Base-by-base conservation (phyloP, 2,113 vertebrate genomes). In the Thunnus thynnus region DNA sequence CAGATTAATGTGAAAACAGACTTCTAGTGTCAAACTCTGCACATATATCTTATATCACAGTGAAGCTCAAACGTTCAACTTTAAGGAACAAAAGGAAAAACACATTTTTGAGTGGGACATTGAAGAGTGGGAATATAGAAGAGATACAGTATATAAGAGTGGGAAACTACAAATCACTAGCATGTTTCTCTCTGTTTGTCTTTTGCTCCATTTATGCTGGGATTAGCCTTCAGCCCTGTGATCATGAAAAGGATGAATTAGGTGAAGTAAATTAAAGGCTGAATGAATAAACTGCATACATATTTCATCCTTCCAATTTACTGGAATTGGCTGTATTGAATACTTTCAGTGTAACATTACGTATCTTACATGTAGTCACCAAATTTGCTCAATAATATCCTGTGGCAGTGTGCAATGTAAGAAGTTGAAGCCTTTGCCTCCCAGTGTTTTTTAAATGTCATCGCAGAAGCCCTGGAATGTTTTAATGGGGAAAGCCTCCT, bases 101-200 rank as follows among this genome's bases (percentile, higher is more conserved):
- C 27, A 30, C 27, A 41, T 41, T 41, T 41, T 41, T 2, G 36
- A 41, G 36, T 5, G 2, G 9, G 36, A 41, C 36, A 7, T 41
- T 41, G 2, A 41, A 9, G 4, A 66, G 54, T 62, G 46, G 32
- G 13, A 70, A 80, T 17, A 67, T 71, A 32, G 18, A 30, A 56
- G 60, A 62, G 69, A 68, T 10, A 69, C 63, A 48, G 64, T 82
- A 46, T 72, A 30, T 70, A 77, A 88, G 27, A 56, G 70, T 44
- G 55, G 63, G 65, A 80, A 72, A 86, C 75, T 60, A 75, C 80
- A 85, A 85, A 77, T 80, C 64, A 86, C 57, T 32, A 16, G 17
- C 0, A 11, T 54, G 25, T 61, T 78, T 66, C 54, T 25, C 46
- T 62, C 60, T 20, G 3, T 54, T 20, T 54, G 61, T 52, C 47